Evolutionary conservation across 2,888 invertebrate species (phyloP), one percentile per base, ranked within the genome.

Genomic region (Andrena trimmerana): DNA sequence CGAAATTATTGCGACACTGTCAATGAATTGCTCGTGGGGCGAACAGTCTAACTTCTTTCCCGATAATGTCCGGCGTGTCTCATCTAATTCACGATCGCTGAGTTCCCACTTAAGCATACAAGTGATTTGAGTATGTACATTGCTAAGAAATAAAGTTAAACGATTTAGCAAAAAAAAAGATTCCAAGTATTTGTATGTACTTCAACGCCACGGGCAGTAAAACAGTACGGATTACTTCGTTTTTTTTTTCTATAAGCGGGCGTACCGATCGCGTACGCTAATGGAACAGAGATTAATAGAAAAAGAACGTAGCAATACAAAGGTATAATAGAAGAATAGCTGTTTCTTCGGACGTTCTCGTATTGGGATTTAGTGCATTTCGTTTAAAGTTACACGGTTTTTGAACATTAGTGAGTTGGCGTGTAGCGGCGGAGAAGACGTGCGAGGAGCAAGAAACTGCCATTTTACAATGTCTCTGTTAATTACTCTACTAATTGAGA

Each of bases 391-490:
- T 50, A 36, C 1, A 31, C 16, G 20, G 31, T 24, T 31, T 27
- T 31, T n/a, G 52, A 71, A 31, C 48, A 50, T 71, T 31, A 27
- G 60, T 0, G 10, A 50, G 24, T 75, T 65, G 50, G 50, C 42
- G 42, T 57, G 48, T 66, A 48, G 48, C 36, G 60, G 73, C 31
- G 60, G 31, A 57, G 67, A 72, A 71, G 62, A 72, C 67, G 27
- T 74, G 65, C 66, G 20, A 83, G 63, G 50, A 78, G 71, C 66
- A 72, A 77, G 73, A 81, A 81, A 89, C 90, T 86, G 85, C 86
- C 88, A 89, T 83, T 88, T 86, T 86, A 85, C 74, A 84, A 63
- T 84, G 67, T 83, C 66, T 86, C 78, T 86, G 81, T 78, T 81
- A 75, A 84, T 82, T 87, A 85, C 80, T 84, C 54, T 86, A 73